Percentiles rank a stretch among this genome's conserved stretches.
phyloP scores from a whole-genome alignment of 2,113 vertebrate genomes.

The Seriola dumerili region DNA sequence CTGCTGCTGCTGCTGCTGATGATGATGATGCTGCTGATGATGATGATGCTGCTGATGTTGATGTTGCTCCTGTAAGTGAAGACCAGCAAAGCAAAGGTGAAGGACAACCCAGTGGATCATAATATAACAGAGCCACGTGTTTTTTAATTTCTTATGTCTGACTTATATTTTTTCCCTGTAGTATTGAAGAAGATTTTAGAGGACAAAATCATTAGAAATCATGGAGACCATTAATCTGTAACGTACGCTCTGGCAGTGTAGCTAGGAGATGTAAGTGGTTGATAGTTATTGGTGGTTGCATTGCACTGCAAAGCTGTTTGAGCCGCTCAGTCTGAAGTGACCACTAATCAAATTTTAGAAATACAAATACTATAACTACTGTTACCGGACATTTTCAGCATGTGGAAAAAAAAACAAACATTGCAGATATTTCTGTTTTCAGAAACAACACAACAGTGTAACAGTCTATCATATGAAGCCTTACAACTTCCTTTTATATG shows the following conservation, averaged over 20 bases:
- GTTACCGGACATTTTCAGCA: too few species aligned
- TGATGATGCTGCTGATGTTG: background rate
- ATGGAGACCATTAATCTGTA: background rate
- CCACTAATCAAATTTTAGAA: too few species aligned
- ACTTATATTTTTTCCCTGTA: background rate
- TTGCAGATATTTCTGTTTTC: background rate
- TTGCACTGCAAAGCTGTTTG: background rate
- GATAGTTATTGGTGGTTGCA: background rate
- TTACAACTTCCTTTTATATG: background rate
- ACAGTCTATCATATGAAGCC: background rate
- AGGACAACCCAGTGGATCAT: background rate
- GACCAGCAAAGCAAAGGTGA: conserved; percentile 34
- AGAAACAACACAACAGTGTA: too few species aligned
- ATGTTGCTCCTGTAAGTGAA: conserved; percentile 1
- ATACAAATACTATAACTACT: too few species aligned
- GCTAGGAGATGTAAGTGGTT: background rate
- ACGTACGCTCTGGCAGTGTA: too few species aligned
- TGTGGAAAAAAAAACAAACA: too few species aligned
- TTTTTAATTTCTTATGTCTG: background rate
- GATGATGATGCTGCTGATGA: background rate
- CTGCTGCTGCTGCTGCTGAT: background rate
- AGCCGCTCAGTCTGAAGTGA: background rate
- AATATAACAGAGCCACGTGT: background rate
- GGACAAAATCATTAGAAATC: background rate
- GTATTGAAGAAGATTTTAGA: background rate